Evolutionary conservation across 2,113 vertebrate species (phyloP), one percentile per base, ranked within the genome.

Genomic region (Ellobius talpinus): DNA sequence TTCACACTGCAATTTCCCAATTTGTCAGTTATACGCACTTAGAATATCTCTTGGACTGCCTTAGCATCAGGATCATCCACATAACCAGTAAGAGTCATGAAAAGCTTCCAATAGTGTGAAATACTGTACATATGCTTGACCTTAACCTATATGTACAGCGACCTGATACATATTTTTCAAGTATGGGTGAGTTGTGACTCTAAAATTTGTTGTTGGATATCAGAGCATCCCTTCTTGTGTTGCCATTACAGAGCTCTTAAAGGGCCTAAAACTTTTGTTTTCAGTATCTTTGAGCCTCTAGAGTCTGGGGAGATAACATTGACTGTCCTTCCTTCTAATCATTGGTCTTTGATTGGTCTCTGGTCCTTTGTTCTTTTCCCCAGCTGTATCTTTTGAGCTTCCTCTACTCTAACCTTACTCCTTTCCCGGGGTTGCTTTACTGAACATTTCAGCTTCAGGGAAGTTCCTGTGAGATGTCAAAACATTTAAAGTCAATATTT

Each of bases 401-500:
- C 88, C 3, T 87, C 45, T 72, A 7, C 9, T 90, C 78, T 21
- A 42, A 13, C 47, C 31, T n/a, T 26, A 55, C 0, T 78, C 63
- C 50, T 91, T 96, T 79, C 81, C 13, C 8, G 21, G 65, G 68
- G 19, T 33, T 52, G 16, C 72, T 95, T 26, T 96, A 6, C 58
- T 72, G 86, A 97, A 97, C 17, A 95, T 58, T 92, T 73, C 39
- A 70, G 47, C 39, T 84, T 86, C 9, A 3, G 1, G 72, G 14
- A 90, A 79, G 39, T 77, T 89, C 66, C 94, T 95, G 33, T 31
- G 86, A 93, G 26, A 89, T 89, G 77, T 97, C 93, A 96, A 93
- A 93, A 95, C 94, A 84, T 33, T 74, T 70, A 65, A 90, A 3
- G 61, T 90, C 87, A 45, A 39, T 70, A 70, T 89, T 96, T 78